Evolutionary conservation across 1,140 invertebrate species (phyloP).

Genomic region (Chlorops oryzae): DNA sequence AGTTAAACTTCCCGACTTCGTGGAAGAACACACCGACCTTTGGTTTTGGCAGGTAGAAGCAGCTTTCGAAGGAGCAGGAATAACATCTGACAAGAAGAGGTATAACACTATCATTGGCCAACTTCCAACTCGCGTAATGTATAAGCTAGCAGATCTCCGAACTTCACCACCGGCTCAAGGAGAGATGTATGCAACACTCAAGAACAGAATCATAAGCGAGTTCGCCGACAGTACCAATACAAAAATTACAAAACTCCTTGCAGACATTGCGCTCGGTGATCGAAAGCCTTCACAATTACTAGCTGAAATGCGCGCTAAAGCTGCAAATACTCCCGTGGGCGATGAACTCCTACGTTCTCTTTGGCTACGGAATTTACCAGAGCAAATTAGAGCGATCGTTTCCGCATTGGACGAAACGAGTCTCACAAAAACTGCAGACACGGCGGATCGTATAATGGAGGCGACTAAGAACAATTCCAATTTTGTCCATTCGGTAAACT

Average conservation of each 20-base stretch:
- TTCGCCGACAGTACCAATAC: neutral
- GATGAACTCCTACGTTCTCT: too few species aligned
- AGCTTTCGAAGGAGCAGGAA: neutral
- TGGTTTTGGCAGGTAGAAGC: conserved; percentile 1
- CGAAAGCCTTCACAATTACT: too few species aligned
- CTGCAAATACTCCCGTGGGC: too few species aligned
- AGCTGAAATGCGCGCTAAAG: too few species aligned
- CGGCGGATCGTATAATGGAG: too few species aligned
- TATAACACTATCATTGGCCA: neutral
- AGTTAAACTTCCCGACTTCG: conserved; percentile 1
- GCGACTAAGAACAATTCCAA: too few species aligned
- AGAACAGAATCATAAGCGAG: neutral
- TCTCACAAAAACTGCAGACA: too few species aligned
- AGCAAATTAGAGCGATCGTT: neutral
- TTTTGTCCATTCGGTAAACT: too few species aligned
- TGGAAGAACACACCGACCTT: neutral
- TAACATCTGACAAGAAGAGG: neutral
- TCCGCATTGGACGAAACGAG: too few species aligned
- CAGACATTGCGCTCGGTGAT: too few species aligned
- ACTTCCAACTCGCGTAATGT: neutral
- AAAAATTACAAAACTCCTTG: too few species aligned
- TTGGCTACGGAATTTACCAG: neutral
- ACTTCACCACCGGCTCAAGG: neutral
- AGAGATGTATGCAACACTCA: neutral
- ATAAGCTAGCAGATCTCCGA: conserved; percentile 1